A percentile compares a stretch with the other conserved stretches of the same genome.
These are phyloP conservation scores for Dermolepida albohirtum DNA, from an alignment of 2,888 invertebrate species.

Conservation along the genomic window DNA sequence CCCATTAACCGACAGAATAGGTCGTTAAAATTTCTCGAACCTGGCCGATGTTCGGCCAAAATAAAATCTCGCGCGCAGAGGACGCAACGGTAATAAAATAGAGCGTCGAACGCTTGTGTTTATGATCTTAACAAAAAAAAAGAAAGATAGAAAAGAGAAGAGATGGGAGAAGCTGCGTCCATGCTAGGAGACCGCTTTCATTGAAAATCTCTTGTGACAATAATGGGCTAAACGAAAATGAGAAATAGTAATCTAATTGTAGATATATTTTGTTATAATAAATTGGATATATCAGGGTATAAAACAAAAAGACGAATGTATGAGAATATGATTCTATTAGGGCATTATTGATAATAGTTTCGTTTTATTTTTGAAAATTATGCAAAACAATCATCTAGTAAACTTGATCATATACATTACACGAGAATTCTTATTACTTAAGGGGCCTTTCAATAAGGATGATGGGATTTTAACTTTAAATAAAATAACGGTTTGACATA, in stretches of 20 bases:
- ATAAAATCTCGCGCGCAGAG: conserved; percentile 35
- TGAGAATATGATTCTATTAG: no score
- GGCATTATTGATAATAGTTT: no score
- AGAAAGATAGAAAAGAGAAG: conserved; percentile 3
- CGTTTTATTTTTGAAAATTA: no score
- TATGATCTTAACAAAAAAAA: conserved; percentile 33
- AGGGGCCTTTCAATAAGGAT: no score
- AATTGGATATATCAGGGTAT: conserved; percentile 28
- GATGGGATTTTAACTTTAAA: no score
- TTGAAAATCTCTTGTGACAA: conserved; percentile 32
- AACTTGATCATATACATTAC: no score
- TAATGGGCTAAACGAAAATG: conserved; percentile 28
- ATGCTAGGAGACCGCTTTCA: conserved; percentile 11
- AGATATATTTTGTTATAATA: conserved; percentile 33
- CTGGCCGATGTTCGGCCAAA: conserved; percentile 34
- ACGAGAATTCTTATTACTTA: no score
- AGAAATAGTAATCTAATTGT: conserved; percentile 34
- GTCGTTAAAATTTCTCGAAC: conserved; percentile 37
- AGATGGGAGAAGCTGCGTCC: conserved; percentile 8
- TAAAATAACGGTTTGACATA: no score
- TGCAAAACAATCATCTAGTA: no score
- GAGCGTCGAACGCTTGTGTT: conserved; percentile 32
- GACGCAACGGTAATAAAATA: conserved; percentile 37
- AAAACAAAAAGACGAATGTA: conserved; percentile 28
- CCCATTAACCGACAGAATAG: conserved; percentile 35